Evolutionary conservation across 2,888 invertebrate species (phyloP).

Genomic region (Drosophila parthenogenetica): DNA sequence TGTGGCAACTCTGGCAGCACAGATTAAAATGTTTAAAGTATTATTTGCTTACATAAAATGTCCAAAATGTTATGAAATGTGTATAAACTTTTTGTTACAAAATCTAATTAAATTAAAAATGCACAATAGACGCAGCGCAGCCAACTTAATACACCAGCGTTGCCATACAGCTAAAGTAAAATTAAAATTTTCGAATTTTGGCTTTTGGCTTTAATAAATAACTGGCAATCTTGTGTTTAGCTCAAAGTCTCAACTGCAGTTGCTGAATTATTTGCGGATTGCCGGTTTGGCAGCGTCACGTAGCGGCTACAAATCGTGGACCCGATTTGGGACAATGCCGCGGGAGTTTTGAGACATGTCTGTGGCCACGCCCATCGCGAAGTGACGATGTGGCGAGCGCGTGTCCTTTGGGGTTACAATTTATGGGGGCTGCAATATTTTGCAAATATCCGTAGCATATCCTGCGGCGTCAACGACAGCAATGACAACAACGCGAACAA

Average conservation of each 20-base stretch:
- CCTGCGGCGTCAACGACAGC: conserved; percentile 65
- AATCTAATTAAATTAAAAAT: background rate
- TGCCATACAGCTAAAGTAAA: conserved; percentile 4
- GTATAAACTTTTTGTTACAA: no score
- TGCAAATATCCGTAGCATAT: conserved; percentile 79
- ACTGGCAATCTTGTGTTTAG: conserved; percentile 12
- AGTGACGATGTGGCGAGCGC: conserved; percentile 52
- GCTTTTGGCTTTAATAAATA: conserved; percentile 27
- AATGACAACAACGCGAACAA: conserved; percentile 2
- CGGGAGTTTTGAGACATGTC: conserved; percentile 32
- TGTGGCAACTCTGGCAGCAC: no score
- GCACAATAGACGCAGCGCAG: background rate
- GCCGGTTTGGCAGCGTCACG: conserved; percentile 56
- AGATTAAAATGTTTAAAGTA: no score
- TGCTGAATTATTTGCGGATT: conserved; percentile 18
- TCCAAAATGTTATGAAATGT: no score
- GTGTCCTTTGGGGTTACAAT: conserved; percentile 64
- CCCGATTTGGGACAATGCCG: conserved; percentile 56
- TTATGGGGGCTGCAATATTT: conserved; percentile 79
- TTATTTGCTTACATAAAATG: no score
- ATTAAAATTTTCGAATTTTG: background rate
- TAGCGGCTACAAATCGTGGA: conserved; percentile 66
- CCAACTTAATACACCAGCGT: conserved; percentile 6
- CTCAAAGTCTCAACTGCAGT: conserved; percentile 4
- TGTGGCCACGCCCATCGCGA: conserved; percentile 32